These are phyloP conservation scores for Microcebus tavaratra DNA, from an alignment of 2,113 vertebrate species.

Conservation along the genomic window DNA sequence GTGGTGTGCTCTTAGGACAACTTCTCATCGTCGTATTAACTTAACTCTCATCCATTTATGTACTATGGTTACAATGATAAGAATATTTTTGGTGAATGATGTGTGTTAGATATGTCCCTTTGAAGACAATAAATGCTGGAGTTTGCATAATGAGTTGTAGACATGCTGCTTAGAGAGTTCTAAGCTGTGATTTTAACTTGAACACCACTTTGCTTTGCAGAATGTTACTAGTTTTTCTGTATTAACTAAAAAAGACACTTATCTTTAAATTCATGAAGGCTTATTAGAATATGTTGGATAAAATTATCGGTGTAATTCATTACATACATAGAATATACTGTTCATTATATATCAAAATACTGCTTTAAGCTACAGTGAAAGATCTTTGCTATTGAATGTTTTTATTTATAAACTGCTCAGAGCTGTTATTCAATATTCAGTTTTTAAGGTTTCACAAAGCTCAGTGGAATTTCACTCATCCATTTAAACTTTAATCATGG, in stretches of 20 bases:
- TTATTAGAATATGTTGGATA: neutral
- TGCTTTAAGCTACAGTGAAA: neutral
- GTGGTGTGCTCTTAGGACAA: neutral
- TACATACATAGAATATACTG: neutral
- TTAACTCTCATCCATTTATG: neutral
- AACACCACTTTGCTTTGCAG: neutral
- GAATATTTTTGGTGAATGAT: neutral
- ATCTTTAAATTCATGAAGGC: neutral
- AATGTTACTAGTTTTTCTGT: neutral
- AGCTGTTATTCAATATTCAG: slow-evolving; percentile 7
- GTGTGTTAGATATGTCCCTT: neutral
- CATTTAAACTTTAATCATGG: slow-evolving; percentile 67
- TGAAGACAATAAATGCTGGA: neutral
- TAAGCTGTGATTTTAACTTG: neutral
- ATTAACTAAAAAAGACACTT: neutral
- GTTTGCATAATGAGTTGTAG: neutral
- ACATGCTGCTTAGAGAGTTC: neutral
- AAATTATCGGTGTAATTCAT: neutral
- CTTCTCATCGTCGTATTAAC: neutral
- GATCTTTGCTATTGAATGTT: slow-evolving; percentile 28
- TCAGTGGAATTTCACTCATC: slow-evolving; percentile 64
- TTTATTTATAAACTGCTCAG: slow-evolving; percentile 65
- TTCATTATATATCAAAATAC: slow-evolving; percentile 26
- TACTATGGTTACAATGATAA: neutral
- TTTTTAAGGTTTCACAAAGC: slow-evolving; percentile 54